Conservation (phyloP, 2,888 invertebrate species). For the Drosophila sordidapex region DNA sequence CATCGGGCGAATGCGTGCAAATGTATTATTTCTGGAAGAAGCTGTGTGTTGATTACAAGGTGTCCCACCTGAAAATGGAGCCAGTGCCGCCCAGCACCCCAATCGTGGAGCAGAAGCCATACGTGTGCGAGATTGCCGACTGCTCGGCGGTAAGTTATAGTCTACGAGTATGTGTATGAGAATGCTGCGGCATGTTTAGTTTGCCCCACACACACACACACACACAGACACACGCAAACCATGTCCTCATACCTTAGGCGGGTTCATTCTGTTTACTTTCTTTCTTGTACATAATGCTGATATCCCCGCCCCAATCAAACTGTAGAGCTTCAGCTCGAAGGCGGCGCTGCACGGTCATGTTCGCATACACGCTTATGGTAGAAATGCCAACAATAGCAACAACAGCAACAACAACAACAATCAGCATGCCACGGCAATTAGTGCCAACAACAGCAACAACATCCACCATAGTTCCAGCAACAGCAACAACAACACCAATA, state of each 20-base stretch:
- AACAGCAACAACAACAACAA: slow-evolving; percentile 50
- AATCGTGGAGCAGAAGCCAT: slow-evolving; percentile 82
- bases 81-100: slow-evolving; percentile 56
- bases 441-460: slow-evolving; percentile 29
- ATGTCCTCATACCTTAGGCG: slow-evolving; percentile 3
- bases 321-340: slow-evolving; percentile 89
- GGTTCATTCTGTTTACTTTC: slow-evolving; percentile 19
- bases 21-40: slow-evolving; percentile 99
- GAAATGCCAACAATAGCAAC: slow-evolving; percentile 76
- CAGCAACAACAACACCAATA: slow-evolving; percentile 40
- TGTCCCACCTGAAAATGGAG: slow-evolving; percentile 88
- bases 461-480: slow-evolving; percentile 14
- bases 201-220: not conserved
- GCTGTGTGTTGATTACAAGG: slow-evolving; percentile 95
- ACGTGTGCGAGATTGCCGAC: slow-evolving; percentile 88
- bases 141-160: slow-evolving; percentile 86
- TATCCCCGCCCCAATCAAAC: slow-evolving; percentile 34
- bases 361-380: slow-evolving; percentile 87
- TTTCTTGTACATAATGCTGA: slow-evolving; percentile 59
- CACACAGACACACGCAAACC: not conserved
- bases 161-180: not conserved
- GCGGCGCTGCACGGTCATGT: slow-evolving; percentile 89
- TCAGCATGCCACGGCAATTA: slow-evolving; percentile 53
- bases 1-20: slow-evolving; percentile 96
- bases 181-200: slow-evolving; percentile 19